Base-by-base conservation (phyloP, 2,113 vertebrate species). In the Carassius carassius region DNA sequence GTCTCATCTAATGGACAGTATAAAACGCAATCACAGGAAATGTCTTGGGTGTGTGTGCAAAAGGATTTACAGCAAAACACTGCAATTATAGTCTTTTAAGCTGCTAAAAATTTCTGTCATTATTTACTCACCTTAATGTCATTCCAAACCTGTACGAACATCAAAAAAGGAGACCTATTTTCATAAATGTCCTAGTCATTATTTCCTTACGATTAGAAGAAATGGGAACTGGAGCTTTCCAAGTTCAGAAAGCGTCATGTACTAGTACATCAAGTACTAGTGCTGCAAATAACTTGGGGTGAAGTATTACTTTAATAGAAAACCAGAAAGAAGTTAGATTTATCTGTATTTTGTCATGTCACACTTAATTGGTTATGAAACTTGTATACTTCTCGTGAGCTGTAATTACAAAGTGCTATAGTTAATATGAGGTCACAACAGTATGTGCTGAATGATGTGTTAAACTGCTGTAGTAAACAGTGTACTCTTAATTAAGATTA, bases 401-500 rank as follows among this genome's bases (percentile, higher is more conserved):
- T 80, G 3, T 49, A 44, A 47, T 84, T 58, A 41, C 37, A 49
- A 62, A 6, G 10, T 29, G 25, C 41, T 62, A 41, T 82, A 58
- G 10, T 35, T 29, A 81, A 41, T 51, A 16, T 25, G 12, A 58
- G 25, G 19, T 58, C 10, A 41, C 41, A 7, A 41, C 41, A 41
- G 41, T 56, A 58, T 19, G 23, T 25, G 37, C 19, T 51, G 32
- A 83, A 56, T 65, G 17, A 44, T 74, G 44, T 63, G 41, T 54
- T 79, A 62, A 54, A 14, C 47, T 70, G 25, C 11, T 86, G 74
- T 78, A 23, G 35, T 54, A 49, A 58, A 62, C 77, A 23, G 21
- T 13, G 37, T 47, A 47, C 65, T 74, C 17, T 84, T 81, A 25
- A 87, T 81, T 84, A 80, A 70, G 19, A 76, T 81, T 41, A 73